A percentile compares a stretch with the other conserved stretches of the same genome.
Evolutionary conservation across 2,888 invertebrate genomes (phyloP).

Genomic region (Caenorhabditis zanzibari): DNA sequence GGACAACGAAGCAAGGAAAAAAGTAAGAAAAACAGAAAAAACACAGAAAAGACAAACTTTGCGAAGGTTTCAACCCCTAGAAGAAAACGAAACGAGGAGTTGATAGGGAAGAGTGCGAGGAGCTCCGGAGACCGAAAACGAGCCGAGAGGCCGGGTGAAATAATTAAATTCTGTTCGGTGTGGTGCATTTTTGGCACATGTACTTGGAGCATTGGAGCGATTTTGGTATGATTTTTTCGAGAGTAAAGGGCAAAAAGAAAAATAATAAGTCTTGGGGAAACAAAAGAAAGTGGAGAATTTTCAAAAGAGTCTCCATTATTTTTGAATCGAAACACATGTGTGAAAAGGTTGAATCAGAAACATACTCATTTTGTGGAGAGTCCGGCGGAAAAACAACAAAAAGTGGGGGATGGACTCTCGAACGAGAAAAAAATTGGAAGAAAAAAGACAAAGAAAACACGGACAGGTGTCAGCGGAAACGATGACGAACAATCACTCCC

Average conservation of each 20-base stretch:
- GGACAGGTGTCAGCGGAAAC: constrained; percentile 63
- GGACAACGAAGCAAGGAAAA: constrained; percentile 12
- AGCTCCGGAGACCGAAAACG: constrained; percentile 30
- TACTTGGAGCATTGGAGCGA: constrained; percentile 11
- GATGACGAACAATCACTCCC: constrained; percentile 62
- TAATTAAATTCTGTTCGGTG: constrained; percentile 66
- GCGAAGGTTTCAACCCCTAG: constrained; percentile 18
- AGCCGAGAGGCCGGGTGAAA: constrained; percentile 55
- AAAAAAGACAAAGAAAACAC: constrained; percentile 40
- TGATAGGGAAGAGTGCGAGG: constrained; percentile 52
- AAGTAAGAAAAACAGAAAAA: constrained; percentile 41
- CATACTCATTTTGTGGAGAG: constrained; percentile 30
- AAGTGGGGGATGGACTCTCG: constrained; percentile 31
- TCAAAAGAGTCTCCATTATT: constrained; percentile 27
- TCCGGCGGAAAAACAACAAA: constrained; percentile 33
- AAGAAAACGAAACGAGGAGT: constrained; percentile 33
- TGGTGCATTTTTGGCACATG: constrained; percentile 57
- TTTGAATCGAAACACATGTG: constrained; percentile 62
- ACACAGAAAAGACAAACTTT: constrained; percentile 51
- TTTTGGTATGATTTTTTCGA: constrained; percentile 16
- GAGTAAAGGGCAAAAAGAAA: background rate
- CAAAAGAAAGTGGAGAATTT: background rate
- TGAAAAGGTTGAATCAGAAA: constrained; percentile 63
- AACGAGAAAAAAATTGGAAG: background rate
- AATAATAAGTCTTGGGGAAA: constrained; percentile 2